Evolutionary conservation across 2,113 vertebrate species (phyloP), one percentile per base, ranked within the genome.

Genomic region (Cygnus atratus): DNA sequence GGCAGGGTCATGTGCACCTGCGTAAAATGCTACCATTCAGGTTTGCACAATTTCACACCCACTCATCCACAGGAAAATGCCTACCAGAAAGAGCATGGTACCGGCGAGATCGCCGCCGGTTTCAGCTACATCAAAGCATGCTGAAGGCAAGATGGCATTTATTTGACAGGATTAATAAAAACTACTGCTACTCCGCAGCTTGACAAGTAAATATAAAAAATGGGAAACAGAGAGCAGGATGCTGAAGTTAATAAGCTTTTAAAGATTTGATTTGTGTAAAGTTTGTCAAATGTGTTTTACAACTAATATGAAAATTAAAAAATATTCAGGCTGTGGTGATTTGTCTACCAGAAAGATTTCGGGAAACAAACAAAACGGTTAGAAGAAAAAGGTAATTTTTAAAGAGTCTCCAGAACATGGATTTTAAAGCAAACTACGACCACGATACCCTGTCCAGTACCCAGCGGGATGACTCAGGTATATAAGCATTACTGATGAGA

Each of bases 41-140:
- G 96, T 96, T 96, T 94, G 95, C 88, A 93, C 77, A 46, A 92
- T 63, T 94, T 87, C 94, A 96, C 96, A 96, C 96, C 96, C 96
- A 97, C 41, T 57, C 39, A 19, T 65, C 54, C 94, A 86, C 82
- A 83, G 87, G 82, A 41, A 88, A 89, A 91, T 33, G 54, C 89
- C 81, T 75, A 24, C 73, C 82, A 86, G 88, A 68, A 92, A 81
- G 65, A 93, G 43, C 71, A 46, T 0, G 2, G 88, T 28, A 84
- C 65, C 0, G 0, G 70, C 61, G 67, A 84, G 41, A 66, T 20
- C 0, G 0, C 11, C 5, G 58, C 46, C 2, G 0, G 77, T 73
- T 79, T 10, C 8, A 79, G 17, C 84, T 41, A 24, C 15, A 1
- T 7, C 33, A n/a, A 29, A 80, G 65, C 29, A 35, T 4, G 1